Percentiles rank a stretch among this genome's conserved stretches.
Conservation (phyloP, 2,797 vertebrate species). For the Hephaestus fuliginosus region DNA sequence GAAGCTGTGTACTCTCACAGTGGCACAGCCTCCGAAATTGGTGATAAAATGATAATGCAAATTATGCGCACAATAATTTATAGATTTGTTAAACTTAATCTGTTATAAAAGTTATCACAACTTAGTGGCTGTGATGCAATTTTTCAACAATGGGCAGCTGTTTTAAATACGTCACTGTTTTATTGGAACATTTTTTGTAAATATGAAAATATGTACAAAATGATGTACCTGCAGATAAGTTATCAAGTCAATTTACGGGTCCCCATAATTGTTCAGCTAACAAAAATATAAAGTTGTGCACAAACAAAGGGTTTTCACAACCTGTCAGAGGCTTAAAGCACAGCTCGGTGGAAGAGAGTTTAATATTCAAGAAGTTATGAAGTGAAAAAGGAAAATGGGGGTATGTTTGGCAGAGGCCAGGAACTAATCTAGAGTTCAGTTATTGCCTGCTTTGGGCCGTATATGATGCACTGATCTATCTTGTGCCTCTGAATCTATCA, state of each 20-base stretch:
- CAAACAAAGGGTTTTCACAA: neutral
- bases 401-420: neutral
- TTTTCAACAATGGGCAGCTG: neutral
- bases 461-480: constrained; percentile 2
- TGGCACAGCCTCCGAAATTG: neutral
- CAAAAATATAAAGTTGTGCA: neutral
- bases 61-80: constrained; percentile 8
- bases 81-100: constrained; percentile 11
- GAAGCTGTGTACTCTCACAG: constrained; percentile 22
- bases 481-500: constrained; percentile 8
- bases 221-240: neutral
- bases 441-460: constrained; percentile 7
- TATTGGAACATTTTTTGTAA: neutral
- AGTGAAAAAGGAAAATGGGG: neutral
- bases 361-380: neutral
- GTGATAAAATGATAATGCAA: constrained; percentile 16
- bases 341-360: neutral
- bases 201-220: neutral
- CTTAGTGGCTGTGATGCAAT: neutral
- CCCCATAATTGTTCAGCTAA: neutral
- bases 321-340: neutral
- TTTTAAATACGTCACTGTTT: neutral
- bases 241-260: neutral
- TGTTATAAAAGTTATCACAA: constrained; percentile 11
- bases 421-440: constrained; percentile 2